phyloP scores from a whole-genome alignment of 1,140 invertebrate genomes.

The Oryctes rhinoceros region DNA sequence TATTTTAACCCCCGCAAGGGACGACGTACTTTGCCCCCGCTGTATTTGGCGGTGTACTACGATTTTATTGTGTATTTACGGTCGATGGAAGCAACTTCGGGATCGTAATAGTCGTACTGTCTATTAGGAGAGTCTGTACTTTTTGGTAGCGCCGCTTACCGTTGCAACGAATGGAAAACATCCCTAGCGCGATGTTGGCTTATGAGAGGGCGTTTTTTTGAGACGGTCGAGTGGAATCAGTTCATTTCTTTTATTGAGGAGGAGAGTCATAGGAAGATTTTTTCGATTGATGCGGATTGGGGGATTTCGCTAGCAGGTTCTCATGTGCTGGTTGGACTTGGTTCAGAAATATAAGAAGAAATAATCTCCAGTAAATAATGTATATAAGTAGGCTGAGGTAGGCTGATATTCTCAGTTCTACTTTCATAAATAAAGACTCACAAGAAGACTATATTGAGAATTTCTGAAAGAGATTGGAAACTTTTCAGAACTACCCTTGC shows the following conservation, averaged over 20 bases:
- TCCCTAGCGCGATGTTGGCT: not conserved
- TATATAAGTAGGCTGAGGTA: too few relatives aligned
- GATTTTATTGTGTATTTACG: slow-evolving; percentile 27
- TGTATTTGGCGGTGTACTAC: not conserved
- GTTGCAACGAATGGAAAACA: not conserved
- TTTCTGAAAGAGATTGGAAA: too few relatives aligned
- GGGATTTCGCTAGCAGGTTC: too few relatives aligned
- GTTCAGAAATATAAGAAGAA: too few relatives aligned
- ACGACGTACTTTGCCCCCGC: slow-evolving; percentile 5
- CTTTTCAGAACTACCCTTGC: too few relatives aligned
- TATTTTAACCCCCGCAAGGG: slow-evolving; percentile 29
- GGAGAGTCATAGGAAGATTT: too few relatives aligned
- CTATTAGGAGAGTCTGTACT: not conserved
- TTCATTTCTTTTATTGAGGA: not conserved
- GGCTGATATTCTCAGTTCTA: too few relatives aligned
- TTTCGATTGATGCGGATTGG: too few relatives aligned
- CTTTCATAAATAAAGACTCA: too few relatives aligned
- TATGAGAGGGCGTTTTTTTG: not conserved
- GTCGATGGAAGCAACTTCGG: not conserved
- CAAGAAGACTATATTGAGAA: too few relatives aligned
- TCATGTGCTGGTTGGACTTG: too few relatives aligned
- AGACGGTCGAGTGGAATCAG: not conserved
- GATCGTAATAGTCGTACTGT: not conserved
- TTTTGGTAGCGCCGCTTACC: not conserved
- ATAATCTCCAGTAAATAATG: too few relatives aligned